These are phyloP conservation scores for Sebastes schlegelii DNA, from an alignment of 2,113 vertebrate species.

Conservation along the genomic window DNA sequence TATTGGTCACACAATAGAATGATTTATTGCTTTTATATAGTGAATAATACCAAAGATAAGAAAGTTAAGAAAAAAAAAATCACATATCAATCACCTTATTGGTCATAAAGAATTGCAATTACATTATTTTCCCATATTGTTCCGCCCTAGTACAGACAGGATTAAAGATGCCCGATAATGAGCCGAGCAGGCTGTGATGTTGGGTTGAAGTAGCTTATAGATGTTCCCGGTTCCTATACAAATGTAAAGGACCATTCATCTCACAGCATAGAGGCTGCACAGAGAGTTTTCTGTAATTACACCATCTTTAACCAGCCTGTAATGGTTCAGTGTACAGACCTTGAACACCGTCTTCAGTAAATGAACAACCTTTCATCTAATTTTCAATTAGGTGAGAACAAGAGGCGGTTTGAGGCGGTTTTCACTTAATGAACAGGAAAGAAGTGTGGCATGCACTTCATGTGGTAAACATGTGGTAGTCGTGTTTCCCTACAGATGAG, in stretches of 20 bases:
- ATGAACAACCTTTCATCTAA: not conserved
- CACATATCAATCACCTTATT: not conserved
- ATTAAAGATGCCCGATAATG: conserved; percentile 20
- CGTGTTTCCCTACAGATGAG: not conserved
- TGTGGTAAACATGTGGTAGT: not conserved
- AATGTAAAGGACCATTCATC: conserved; percentile 11
- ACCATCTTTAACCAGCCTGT: conserved; percentile 8
- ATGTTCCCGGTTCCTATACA: not conserved
- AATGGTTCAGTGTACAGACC: conserved; percentile 9
- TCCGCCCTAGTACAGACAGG: not conserved
- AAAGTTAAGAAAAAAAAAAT: not conserved
- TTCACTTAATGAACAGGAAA: conserved; percentile 28
- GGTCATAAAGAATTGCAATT: not conserved
- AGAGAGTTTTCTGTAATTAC: conserved; percentile 3
- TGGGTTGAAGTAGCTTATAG: not conserved
- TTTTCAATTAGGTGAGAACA: conserved; percentile 8
- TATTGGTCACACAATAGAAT: not conserved
- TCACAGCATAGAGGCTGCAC: not conserved
- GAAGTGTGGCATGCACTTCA: not conserved
- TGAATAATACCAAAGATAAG: not conserved
- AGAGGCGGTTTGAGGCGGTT: not conserved
- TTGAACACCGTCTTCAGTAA: not conserved
- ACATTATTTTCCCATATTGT: not conserved
- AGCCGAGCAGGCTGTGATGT: conserved; percentile 10
- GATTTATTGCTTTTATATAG: not conserved